These are phyloP conservation scores for Trididemnum nubilum DNA, from an alignment of 23 tunicate species.

Conservation along the genomic window DNA sequence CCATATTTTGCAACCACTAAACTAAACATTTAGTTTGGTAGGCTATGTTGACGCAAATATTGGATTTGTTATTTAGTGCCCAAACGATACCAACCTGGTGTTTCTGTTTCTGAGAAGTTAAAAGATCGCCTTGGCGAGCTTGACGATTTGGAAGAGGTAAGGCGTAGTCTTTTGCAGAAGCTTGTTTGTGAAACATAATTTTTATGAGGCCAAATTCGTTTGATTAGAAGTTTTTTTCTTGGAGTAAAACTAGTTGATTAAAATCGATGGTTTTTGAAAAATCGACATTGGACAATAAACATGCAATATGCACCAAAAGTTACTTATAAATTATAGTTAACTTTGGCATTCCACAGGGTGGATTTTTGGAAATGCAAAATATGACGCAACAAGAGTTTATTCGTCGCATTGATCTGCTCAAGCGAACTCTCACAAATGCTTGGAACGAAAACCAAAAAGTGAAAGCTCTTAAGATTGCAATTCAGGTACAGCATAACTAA, in stretches of 20 bases:
- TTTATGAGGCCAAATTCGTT: not conserved
- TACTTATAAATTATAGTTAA: too few species aligned
- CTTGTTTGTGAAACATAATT: too few species aligned
- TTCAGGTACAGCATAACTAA: constrained; percentile 42
- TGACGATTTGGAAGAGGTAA: constrained; percentile 78
- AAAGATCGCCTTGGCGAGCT: constrained; percentile 70
- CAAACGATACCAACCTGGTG: constrained; percentile 38
- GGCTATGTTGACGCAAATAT: too few species aligned
- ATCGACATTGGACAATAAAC: too few species aligned
- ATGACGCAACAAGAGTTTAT: constrained; percentile 79
- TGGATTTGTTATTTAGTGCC: constrained; percentile 31
- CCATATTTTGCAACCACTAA: too few species aligned
- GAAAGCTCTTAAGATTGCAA: constrained; percentile 84
- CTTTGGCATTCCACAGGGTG: too few species aligned
- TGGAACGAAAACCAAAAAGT: constrained; percentile 91
- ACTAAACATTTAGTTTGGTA: too few species aligned
- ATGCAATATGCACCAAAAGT: too few species aligned
- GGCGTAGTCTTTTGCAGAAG: not conserved
- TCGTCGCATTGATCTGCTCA: constrained; percentile 50
- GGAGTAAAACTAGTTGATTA: not conserved
- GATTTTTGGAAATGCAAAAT: constrained; percentile 62
- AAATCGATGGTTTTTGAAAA: too few species aligned
- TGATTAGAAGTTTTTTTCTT: not conserved
- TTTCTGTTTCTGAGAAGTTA: constrained; percentile 75
- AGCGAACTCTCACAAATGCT: constrained; percentile 50